Percentiles rank a stretch among this genome's conserved stretches.
These are phyloP conservation scores for Lathamus discolor DNA, from an alignment of 2,113 vertebrate genomes.

Conservation along the genomic window DNA sequence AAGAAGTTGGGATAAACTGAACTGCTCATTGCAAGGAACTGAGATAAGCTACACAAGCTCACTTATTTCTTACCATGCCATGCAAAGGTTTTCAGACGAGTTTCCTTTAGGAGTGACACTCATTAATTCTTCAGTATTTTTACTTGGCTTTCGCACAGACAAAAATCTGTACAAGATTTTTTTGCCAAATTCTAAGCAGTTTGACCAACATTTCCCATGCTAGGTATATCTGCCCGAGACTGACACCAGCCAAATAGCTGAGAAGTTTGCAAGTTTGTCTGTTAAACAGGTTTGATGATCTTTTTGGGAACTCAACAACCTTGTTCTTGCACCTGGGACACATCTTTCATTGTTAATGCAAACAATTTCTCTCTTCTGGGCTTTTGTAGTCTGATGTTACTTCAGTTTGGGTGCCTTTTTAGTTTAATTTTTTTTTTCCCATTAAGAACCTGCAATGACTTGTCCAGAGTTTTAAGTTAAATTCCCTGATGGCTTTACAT, in stretches of 20 bases:
- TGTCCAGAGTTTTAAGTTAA: neutral
- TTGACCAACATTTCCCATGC: neutral
- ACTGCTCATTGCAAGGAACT: neutral
- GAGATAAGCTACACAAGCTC: neutral
- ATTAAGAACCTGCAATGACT: neutral
- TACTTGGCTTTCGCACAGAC: neutral
- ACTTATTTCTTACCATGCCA: neutral
- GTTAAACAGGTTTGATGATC: neutral
- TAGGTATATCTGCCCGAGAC: neutral
- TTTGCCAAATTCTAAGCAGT: neutral
- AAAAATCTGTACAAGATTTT: neutral
- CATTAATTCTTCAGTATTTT: neutral
- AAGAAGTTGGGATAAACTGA: neutral
- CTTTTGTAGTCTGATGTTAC: neutral
- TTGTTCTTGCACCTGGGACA: neutral
- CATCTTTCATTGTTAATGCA: neutral
- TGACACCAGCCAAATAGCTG: neutral
- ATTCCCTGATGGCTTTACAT: neutral
- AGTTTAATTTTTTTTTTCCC: neutral
- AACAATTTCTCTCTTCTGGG: neutral
- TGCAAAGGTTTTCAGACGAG: neutral
- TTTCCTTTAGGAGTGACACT: neutral
- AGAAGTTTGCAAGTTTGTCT: neutral
- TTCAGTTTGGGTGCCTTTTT: neutral
- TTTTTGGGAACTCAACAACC: neutral